phyloP scores from a whole-genome alignment of 2,888 invertebrate genomes.

The Steinernema carpocapsae region DNA sequence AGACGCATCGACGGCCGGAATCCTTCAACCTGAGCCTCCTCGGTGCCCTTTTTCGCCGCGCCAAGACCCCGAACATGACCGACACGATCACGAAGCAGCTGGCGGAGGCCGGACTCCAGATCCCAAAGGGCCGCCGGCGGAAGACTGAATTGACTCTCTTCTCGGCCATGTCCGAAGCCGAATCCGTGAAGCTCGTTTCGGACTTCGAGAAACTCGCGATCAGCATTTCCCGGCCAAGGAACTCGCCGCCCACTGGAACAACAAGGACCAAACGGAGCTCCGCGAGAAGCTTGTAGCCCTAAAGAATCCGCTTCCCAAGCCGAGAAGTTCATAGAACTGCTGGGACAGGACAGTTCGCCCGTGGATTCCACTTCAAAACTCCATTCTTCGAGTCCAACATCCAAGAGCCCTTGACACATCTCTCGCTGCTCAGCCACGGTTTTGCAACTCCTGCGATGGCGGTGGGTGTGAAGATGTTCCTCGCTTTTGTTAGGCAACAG shows the following conservation, averaged over 20 bases:
- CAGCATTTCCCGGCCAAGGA: conserved; percentile 30
- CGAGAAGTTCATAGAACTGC: background rate
- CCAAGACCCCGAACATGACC: conserved; percentile 26
- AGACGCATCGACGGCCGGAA: conserved; percentile 32
- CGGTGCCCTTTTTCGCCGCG: conserved; percentile 30
- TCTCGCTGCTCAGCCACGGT: conserved; percentile 19
- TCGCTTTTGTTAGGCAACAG: conserved; percentile 9
- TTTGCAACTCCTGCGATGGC: background rate
- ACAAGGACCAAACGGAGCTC: conserved; percentile 9
- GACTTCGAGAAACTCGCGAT: background rate
- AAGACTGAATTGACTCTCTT: conserved; percentile 1
- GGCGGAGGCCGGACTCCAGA: background rate
- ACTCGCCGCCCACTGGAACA: conserved; percentile 18
- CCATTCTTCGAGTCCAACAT: background rate
- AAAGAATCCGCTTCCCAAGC: background rate
- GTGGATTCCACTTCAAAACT: background rate
- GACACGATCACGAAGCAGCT: conserved; percentile 7
- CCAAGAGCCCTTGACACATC: background rate
- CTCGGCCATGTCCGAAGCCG: conserved; percentile 27
- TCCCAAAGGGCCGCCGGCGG: conserved; percentile 16
- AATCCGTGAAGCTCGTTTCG: background rate
- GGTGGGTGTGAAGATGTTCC: conserved; percentile 26
- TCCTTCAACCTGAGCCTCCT: conserved; percentile 29
- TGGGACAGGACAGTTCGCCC: background rate
- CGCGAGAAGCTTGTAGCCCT: background rate